Conservation (phyloP, 2,797 vertebrate genomes). For the Carapus acus region DNA sequence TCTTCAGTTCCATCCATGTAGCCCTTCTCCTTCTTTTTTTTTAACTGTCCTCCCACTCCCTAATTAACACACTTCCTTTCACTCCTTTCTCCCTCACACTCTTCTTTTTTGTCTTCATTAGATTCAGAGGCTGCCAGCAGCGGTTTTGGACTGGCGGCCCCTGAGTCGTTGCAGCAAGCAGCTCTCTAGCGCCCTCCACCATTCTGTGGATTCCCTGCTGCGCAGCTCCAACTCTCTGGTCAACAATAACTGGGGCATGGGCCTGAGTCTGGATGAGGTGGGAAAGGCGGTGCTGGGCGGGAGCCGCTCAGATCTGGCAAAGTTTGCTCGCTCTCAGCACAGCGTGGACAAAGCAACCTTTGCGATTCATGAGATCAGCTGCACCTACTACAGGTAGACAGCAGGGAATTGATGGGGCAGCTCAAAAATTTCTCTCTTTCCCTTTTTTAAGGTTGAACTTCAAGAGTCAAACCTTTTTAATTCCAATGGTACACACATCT, state of each 20-base stretch:
- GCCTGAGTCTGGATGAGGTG: slow-evolving; percentile 60
- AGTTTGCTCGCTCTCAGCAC: slow-evolving; percentile 71
- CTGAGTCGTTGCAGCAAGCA: slow-evolving; percentile 74
- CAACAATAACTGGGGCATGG: slow-evolving; percentile 72
- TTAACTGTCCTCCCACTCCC: background rate
- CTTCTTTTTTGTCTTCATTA: slow-evolving; percentile 22
- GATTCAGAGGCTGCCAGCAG: slow-evolving; percentile 69
- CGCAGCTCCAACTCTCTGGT: slow-evolving; percentile 70
- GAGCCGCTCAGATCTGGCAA: slow-evolving; percentile 72
- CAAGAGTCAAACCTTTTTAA: background rate
- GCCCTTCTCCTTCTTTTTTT: background rate
- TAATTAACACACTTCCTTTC: background rate
- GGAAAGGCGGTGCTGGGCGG: slow-evolving; percentile 69
- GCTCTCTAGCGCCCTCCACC: slow-evolving; percentile 72
- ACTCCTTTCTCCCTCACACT: slow-evolving; percentile 3
- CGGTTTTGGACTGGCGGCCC: slow-evolving; percentile 74
- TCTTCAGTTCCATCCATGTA: background rate
- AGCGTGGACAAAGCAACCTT: slow-evolving; percentile 75
- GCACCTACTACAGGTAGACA: slow-evolving; percentile 73
- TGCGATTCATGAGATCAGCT: slow-evolving; percentile 73
- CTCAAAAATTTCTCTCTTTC: too few relatives aligned
- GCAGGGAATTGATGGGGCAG: too few relatives aligned
- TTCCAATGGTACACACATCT: background rate
- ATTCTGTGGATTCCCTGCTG: slow-evolving; percentile 74
- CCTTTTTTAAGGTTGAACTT: too few relatives aligned